These are phyloP conservation scores for Coleophora flavipennella DNA, from an alignment of 2,888 invertebrate genomes.

Conservation along the genomic window DNA sequence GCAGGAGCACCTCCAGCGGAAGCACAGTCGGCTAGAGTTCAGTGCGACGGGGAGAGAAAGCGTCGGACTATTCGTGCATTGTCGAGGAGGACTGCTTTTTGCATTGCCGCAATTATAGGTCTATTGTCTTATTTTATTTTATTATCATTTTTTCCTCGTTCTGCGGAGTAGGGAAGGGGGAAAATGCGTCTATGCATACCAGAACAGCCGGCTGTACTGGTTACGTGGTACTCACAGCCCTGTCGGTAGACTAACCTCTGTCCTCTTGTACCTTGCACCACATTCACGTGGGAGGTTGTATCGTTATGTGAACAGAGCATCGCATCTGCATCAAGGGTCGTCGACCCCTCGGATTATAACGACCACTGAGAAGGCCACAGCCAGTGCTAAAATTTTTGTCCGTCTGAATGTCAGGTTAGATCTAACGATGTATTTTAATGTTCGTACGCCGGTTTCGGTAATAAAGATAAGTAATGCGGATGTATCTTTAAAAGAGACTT, in stretches of 20 bases:
- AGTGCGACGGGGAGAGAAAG: too few relatives aligned
- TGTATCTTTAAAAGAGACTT: neutral
- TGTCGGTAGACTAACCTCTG: too few relatives aligned
- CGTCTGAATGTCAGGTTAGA: conserved; percentile 8
- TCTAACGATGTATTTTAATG: neutral
- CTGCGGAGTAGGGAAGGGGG: too few relatives aligned
- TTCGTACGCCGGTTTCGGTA: neutral
- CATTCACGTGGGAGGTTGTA: conserved; percentile 63
- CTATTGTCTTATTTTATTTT: too few relatives aligned
- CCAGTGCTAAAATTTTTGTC: conserved; percentile 31
- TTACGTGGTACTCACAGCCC: conserved; percentile 11
- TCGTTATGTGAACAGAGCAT: conserved; percentile 58
- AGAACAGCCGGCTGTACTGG: too few relatives aligned
- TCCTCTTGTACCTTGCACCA: conserved; percentile 19
- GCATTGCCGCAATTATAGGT: too few relatives aligned
- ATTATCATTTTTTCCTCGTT: too few relatives aligned
- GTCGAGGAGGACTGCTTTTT: too few relatives aligned
- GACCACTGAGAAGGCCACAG: conserved; percentile 58
- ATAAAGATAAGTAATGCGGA: neutral
- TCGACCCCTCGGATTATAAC: conserved; percentile 44
- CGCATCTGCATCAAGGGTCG: conserved; percentile 66
- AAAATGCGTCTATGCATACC: neutral
- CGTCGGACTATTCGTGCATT: too few relatives aligned
- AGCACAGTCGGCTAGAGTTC: too few relatives aligned
- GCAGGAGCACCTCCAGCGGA: too few relatives aligned